These are phyloP conservation scores for Eciton burchellii DNA, from an alignment of 1,140 invertebrate genomes.

Conservation along the genomic window DNA sequence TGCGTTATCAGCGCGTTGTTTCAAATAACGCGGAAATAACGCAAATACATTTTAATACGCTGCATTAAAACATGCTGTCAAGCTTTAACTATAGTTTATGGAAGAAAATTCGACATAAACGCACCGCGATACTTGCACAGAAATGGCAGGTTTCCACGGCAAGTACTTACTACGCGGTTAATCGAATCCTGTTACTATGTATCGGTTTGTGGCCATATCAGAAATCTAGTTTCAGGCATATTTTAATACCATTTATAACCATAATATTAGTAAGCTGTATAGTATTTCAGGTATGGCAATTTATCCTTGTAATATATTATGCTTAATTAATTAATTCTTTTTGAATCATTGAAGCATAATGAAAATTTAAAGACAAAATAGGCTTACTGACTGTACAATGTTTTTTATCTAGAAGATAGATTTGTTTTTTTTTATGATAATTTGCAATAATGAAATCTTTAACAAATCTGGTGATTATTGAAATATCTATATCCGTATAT, in stretches of 20 bases:
- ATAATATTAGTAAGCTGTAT: neutral
- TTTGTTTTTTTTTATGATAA: too few relatives aligned
- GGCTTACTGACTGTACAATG: too few relatives aligned
- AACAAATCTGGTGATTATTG: too few relatives aligned
- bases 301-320: neutral
- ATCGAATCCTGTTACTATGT: slow-evolving; percentile 23
- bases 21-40: neutral
- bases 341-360: too few relatives aligned
- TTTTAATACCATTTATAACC: neutral
- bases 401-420: too few relatives aligned
- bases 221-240: neutral
- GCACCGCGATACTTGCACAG: neutral
- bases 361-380: too few relatives aligned
- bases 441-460: too few relatives aligned
- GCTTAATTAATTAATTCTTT: too few relatives aligned
- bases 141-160: neutral
- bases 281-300: slow-evolving; percentile 21
- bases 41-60: neutral
- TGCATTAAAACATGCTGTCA: too few relatives aligned
- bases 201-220: slow-evolving; percentile 52
- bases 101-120: neutral
- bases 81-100: too few relatives aligned
- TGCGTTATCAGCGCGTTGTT: too few relatives aligned
- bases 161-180: slow-evolving; percentile 23
- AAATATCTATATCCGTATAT: slow-evolving; percentile 3